A percentile compares a stretch with the other conserved stretches of the same genome.
These are phyloP conservation scores for Neotragus moschatus DNA, from an alignment of 2,113 vertebrate genomes.

Conservation along the genomic window DNA sequence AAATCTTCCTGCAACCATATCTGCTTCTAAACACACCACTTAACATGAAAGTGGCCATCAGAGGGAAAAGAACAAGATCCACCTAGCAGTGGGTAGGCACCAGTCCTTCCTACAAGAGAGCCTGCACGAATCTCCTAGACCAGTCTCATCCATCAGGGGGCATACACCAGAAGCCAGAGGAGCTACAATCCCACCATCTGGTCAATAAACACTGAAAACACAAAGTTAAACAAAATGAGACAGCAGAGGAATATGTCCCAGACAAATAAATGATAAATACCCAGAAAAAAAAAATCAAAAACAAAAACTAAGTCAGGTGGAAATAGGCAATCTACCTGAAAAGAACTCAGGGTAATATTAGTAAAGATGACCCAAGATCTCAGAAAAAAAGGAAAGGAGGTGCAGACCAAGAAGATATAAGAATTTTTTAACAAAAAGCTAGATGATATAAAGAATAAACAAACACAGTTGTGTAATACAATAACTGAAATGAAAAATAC, in stretches of 20 bases:
- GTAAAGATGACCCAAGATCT: not conserved
- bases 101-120: not conserved
- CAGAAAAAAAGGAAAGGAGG: not conserved
- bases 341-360: not conserved
- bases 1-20: not conserved
- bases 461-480: not conserved
- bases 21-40: not conserved
- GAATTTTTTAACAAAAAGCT: not conserved
- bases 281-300: not conserved
- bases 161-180: not conserved
- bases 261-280: not conserved
- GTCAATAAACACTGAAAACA: not conserved
- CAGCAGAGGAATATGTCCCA: not conserved
- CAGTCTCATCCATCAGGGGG: not conserved
- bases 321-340: not conserved
- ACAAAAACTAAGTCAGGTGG: not conserved
- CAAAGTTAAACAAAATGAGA: not conserved
- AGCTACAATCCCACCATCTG: fast-evolving
- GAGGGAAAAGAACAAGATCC: not conserved
- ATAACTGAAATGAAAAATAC: not conserved
- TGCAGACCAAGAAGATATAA: not conserved
- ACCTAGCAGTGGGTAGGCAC: not conserved
- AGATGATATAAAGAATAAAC: not conserved
- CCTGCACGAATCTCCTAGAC: not conserved
- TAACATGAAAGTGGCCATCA: not conserved